Conservation (phyloP, 1,140 invertebrate genomes). For the Nasonia longicornis region DNA sequence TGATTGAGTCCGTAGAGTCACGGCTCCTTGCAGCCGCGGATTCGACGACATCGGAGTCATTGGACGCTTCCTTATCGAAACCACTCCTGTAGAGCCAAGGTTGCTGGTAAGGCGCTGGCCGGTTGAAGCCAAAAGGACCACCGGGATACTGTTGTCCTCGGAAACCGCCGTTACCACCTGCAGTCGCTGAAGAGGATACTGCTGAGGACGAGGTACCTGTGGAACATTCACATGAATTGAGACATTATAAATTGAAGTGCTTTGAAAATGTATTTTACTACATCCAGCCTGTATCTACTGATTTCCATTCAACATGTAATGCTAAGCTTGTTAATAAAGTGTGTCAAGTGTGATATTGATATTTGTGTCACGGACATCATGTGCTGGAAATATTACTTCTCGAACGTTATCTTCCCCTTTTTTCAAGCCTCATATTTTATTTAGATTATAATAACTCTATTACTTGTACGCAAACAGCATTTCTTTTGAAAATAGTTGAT, state of each 20-base stretch:
- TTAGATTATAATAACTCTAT: too few relatives aligned
- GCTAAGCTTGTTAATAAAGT: too few relatives aligned
- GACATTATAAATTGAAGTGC: not conserved
- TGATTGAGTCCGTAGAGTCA: not conserved
- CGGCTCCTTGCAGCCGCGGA: not conserved
- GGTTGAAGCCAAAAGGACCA: not conserved
- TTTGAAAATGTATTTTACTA: too few relatives aligned
- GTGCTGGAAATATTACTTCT: too few relatives aligned
- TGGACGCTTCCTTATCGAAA: not conserved
- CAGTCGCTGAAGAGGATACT: not conserved
- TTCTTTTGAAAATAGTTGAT: not conserved
- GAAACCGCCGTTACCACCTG: not conserved
- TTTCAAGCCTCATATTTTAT: too few relatives aligned
- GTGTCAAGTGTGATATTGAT: too few relatives aligned
- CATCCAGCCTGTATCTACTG: too few relatives aligned
- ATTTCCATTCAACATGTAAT: too few relatives aligned
- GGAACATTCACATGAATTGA: not conserved
- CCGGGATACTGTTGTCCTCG: not conserved
- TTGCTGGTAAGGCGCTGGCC: not conserved
- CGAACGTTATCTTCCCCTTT: too few relatives aligned
- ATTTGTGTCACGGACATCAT: too few relatives aligned
- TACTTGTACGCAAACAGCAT: not conserved
- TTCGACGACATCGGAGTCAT: not conserved
- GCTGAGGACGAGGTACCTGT: not conserved
- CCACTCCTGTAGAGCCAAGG: constrained; percentile 27